Base-by-base conservation (phyloP, 2,113 vertebrate species). In the Axis porcinus region DNA sequence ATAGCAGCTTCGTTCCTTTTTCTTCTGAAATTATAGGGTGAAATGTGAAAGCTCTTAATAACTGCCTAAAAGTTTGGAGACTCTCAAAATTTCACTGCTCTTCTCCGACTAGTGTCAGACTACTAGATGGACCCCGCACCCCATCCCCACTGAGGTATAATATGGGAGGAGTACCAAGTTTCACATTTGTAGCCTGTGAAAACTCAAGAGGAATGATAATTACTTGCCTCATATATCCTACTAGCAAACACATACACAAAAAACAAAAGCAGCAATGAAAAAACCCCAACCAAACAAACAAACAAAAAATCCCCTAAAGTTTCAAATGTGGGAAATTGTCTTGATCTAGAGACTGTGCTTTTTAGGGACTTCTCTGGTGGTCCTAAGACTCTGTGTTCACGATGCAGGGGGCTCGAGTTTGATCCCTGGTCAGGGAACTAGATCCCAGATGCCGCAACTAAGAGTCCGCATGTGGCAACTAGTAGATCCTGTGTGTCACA, bases 1-100 rank as follows among this genome's bases (percentile, higher is more conserved):
- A 92, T 57, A 85, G 33, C 21, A 84, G 82, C 10, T 76, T 45
- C 33, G 23, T 60, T 55, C 54, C 52, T 33, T 92, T 60, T 88
- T 78, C 70, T 91, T 84, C 19, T 91, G 74, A 92, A 87, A 90
- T 84, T 21, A 52, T 12, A 30, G 47, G 67, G 67, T 40, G 62
- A 93, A 95, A 89, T 57, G 76, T 70, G 12, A 74, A 76, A 94
- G 27, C 79, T 86, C 94, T 94, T 83, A 95, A 91, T 58, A 95
- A 83, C 81, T 43, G 43, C 40, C 78, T 23, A 33, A 36, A 89
- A 58, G 23, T 85, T 2, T 1, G 84, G 83, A 92, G 40, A 27
- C 47, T 96, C 96, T 95, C 64, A 96, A 89, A 96, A 70, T 76
- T 47, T 33, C 14, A 64, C 25, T 74, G 67, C 40, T 90, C 1